A percentile compares a stretch with the other conserved stretches of the same genome.
phyloP scores from a whole-genome alignment of 2,888 invertebrate species.

The Gisinianus flammeolus region DNA sequence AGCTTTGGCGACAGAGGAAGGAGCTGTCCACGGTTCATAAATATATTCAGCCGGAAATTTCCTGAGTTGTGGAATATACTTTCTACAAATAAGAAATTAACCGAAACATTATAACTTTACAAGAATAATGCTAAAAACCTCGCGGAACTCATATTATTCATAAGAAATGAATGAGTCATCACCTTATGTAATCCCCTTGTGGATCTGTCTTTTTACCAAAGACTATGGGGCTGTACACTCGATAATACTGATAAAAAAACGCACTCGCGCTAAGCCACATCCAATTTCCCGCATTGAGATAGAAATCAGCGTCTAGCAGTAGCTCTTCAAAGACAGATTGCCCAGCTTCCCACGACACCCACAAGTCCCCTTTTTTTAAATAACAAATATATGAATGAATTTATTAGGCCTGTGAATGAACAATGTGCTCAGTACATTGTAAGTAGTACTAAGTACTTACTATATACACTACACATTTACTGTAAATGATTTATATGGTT shows the following conservation, averaged over 20 bases:
- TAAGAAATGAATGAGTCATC: conserved; percentile 50
- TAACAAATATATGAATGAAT: too few relatives aligned
- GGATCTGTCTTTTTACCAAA: conserved; percentile 85
- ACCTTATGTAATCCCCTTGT: conserved; percentile 86
- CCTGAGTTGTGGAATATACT: conserved; percentile 77
- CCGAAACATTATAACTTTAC: too few relatives aligned
- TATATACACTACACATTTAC: too few relatives aligned
- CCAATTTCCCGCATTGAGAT: conserved; percentile 87
- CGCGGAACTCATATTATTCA: too few relatives aligned
- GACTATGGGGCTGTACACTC: conserved; percentile 81
- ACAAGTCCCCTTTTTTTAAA: conserved; percentile 84
- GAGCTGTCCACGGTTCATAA: conserved; percentile 87
- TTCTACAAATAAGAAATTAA: conserved; percentile 67
- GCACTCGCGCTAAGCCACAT: conserved; percentile 88
- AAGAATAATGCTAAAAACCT: too few relatives aligned
- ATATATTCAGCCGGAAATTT: conserved; percentile 81
- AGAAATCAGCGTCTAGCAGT: conserved; percentile 83
- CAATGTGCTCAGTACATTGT: too few relatives aligned
- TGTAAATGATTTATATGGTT: too few relatives aligned
- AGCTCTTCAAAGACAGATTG: conserved; percentile 86
- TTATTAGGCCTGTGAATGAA: too few relatives aligned
- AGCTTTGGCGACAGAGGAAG: conserved; percentile 73
- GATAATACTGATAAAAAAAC: conserved; percentile 86
- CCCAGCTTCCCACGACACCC: conserved; percentile 80
- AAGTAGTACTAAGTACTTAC: too few relatives aligned